Evolutionary conservation across 2,888 invertebrate species (phyloP), one percentile per base, ranked within the genome.

Genomic region (Melanotus villosus): DNA sequence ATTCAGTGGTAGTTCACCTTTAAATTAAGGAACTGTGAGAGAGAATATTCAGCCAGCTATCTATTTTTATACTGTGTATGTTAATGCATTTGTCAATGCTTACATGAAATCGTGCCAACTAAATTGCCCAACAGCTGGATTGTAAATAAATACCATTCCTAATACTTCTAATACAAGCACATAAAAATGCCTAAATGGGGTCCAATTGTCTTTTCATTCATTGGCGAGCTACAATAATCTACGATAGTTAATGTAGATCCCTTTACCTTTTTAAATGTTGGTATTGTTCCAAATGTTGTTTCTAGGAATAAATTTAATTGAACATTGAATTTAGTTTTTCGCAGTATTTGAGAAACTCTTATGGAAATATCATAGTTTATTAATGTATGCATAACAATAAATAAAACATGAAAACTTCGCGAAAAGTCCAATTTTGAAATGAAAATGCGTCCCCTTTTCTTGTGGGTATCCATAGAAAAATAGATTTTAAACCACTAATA

Each of bases 61-160:
- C 32, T 52, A 52, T 52, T 52, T 32, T 32, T 30, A 12, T 18
- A 30, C 30, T 30, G 14, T 43, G 43, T 18, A 34, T 52, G 52
- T 52, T 52, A 52, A 68, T 71, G 71, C 65, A 71, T 64, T 69
- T 68, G 65, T 66, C 69, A 45, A 68, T 19, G 60, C 59, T 65
- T 47, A 63, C 56, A 56, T 56, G 52, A 57, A 52, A 54, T 52
- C 68, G 59, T 72, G 73, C 71, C 73, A 73, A 41, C 12, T 26
- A 21, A 60, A 64, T 70, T 70, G 68, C 70, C 64, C 62, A 73
- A 73, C 70, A 70, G 65, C 70, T 71, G 71, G 65, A 36, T 54
- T 66, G 65, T 68, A 71, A 70, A 73, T 70, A 71, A 72, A 70
- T 72, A 60, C 65, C 34, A 62, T 59, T 59, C 60, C 45, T 50